phyloP scores from a whole-genome alignment of 2,113 vertebrate genomes.

The Elephantulus edwardii region DNA sequence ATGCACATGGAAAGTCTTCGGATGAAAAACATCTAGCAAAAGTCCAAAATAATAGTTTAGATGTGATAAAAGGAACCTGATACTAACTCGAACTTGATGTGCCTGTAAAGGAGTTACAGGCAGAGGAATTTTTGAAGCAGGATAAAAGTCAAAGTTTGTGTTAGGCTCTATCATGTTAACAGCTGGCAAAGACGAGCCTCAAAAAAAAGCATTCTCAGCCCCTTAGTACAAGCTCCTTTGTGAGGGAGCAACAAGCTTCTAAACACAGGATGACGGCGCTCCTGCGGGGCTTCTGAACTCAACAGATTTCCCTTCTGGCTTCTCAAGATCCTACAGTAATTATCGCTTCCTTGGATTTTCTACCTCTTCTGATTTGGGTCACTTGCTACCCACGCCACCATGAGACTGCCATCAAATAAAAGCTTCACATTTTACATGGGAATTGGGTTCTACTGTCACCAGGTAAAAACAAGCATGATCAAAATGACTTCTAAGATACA shows the following conservation, averaged over 20 bases:
- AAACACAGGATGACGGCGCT: neutral
- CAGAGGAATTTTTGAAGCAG: slow-evolving; percentile 66
- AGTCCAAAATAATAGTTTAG: slow-evolving; percentile 71
- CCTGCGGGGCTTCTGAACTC: neutral
- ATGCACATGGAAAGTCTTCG: slow-evolving; percentile 80
- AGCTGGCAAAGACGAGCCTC: neutral
- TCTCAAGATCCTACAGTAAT: neutral
- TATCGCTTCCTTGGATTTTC: neutral
- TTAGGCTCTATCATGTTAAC: slow-evolving; percentile 37
- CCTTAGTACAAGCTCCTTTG: neutral
- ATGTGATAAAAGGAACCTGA: slow-evolving; percentile 62
- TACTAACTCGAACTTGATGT: slow-evolving; percentile 71
- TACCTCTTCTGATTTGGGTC: neutral
- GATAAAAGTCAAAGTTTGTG: slow-evolving; percentile 53
- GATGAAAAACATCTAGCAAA: slow-evolving; percentile 68
- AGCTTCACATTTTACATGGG: neutral
- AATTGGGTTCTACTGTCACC: neutral
- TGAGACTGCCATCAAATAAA: neutral
- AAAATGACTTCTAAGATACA: neutral
- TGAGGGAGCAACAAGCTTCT: slow-evolving; percentile 11
- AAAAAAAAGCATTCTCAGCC: neutral
- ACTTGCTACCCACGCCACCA: neutral
- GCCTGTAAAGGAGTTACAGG: slow-evolving; percentile 45
- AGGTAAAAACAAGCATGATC: neutral
- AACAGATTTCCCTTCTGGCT: neutral